phyloP scores from a whole-genome alignment of 2,797 vertebrate genomes.

The Leucoraja ocellata region DNA sequence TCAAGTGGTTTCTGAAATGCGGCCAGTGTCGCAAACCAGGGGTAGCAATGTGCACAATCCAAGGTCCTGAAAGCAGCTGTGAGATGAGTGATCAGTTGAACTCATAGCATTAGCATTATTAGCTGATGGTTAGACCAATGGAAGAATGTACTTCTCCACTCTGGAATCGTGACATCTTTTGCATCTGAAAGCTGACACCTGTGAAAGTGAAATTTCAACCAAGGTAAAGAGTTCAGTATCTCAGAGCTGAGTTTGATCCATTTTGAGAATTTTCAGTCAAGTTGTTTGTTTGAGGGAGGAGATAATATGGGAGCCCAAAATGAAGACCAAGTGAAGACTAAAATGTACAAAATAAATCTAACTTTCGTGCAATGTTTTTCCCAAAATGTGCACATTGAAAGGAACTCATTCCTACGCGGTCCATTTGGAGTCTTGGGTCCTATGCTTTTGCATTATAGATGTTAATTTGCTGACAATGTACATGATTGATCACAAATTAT shows the following conservation, averaged over 20 bases:
- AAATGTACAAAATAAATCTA: background rate
- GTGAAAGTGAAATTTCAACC: background rate
- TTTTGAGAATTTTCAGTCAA: background rate
- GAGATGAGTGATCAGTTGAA: background rate
- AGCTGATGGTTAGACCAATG: background rate
- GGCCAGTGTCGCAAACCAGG: no score
- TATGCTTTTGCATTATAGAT: background rate
- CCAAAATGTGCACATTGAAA: background rate
- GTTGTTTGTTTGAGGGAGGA: background rate
- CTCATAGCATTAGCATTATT: background rate
- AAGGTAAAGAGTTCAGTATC: background rate
- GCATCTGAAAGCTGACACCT: background rate
- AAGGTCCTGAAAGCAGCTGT: background rate
- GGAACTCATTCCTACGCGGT: no score
- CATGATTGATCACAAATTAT: background rate
- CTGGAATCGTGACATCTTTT: background rate
- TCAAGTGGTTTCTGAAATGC: background rate
- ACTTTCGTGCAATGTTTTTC: background rate
- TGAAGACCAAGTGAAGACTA: background rate
- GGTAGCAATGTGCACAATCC: background rate
- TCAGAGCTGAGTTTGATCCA: background rate
- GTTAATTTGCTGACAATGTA: background rate
- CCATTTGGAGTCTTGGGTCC: background rate
- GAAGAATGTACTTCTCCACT: background rate
- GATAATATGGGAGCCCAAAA: background rate